Conservation (phyloP, 1,140 invertebrate species). For the Oppia nitens region DNA sequence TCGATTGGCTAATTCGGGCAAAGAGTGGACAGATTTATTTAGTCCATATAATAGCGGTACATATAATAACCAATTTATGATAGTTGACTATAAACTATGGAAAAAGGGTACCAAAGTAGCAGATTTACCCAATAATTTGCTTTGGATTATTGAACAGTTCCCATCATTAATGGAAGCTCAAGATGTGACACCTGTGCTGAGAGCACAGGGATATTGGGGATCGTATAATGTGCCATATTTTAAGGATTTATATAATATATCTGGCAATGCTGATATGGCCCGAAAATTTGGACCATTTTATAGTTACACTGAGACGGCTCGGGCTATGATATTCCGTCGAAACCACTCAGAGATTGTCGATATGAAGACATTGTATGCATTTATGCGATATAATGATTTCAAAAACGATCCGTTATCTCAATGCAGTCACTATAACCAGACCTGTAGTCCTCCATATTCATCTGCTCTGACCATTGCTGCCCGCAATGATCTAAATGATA, state of each 20-base stretch:
- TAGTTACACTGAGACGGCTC: slow-evolving; percentile 26
- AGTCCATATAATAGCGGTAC: slow-evolving; percentile 27
- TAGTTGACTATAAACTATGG: slow-evolving; percentile 28
- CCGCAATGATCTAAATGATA: slow-evolving; percentile 16
- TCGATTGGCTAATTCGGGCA: slow-evolving; percentile 26
- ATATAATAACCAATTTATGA: slow-evolving; percentile 32
- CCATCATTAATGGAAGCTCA: slow-evolving; percentile 25
- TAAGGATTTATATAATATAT: slow-evolving; percentile 28
- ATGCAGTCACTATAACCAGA: slow-evolving; percentile 2
- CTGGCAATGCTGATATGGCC: slow-evolving; percentile 27
- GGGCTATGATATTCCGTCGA: slow-evolving; percentile 29
- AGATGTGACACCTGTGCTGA: slow-evolving; percentile 25
- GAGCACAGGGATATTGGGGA: slow-evolving; percentile 28
- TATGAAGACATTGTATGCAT: slow-evolving; percentile 24
- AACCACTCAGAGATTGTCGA: slow-evolving; percentile 25
- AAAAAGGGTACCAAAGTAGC: slow-evolving; percentile 12
- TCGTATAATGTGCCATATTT: slow-evolving; percentile 31
- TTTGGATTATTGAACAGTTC: slow-evolving; percentile 30
- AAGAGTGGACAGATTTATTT: slow-evolving; percentile 26
- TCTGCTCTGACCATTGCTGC: slow-evolving; percentile 12
- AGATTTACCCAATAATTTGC: slow-evolving; percentile 19
- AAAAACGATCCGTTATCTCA: slow-evolving; percentile 13
- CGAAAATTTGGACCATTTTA: slow-evolving; percentile 23
- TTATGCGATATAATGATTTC: slow-evolving; percentile 29
- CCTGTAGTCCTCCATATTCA: slow-evolving; percentile 16